These are phyloP conservation scores for Zoanthus solanderi DNA, from an alignment of 92 coral and sea anemone species.

Conservation along the genomic window DNA sequence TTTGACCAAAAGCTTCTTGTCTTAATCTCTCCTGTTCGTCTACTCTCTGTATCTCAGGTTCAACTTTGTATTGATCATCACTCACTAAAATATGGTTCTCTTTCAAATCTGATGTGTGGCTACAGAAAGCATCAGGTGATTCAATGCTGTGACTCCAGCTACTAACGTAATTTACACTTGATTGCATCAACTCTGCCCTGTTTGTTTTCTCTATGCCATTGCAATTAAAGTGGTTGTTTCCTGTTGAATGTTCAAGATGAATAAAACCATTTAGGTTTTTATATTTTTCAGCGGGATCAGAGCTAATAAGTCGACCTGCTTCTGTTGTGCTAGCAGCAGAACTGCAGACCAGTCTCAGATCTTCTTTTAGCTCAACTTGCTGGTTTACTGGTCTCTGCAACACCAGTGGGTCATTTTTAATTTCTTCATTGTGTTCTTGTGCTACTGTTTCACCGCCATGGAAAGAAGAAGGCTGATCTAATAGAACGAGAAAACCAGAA, in stretches of 20 bases:
- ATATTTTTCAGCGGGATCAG: not conserved
- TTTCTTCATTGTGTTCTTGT: slow-evolving; percentile 70
- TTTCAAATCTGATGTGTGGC: not conserved
- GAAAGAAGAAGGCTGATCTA: slow-evolving; percentile 58
- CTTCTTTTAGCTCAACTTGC: slow-evolving; percentile 8
- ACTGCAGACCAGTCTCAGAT: not conserved
- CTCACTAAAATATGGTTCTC: not conserved
- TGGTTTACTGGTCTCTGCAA: slow-evolving; percentile 21
- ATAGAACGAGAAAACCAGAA: not conserved
- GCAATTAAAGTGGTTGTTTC: not conserved
- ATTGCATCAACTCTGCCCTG: slow-evolving; percentile 9
- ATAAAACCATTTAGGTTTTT: slow-evolving; percentile 27
- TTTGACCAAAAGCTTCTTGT: slow-evolving; percentile 82
- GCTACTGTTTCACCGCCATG: slow-evolving; percentile 68
- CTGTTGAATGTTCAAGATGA: not conserved
- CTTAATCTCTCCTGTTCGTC: slow-evolving; percentile 87
- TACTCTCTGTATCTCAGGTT: slow-evolving; percentile 26
- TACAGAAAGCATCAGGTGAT: not conserved
- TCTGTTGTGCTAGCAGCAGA: not conserved
- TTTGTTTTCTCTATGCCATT: slow-evolving; percentile 1
- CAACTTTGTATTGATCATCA: not conserved
- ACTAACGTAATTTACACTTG: not conserved
- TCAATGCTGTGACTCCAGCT: not conserved
- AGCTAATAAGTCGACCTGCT: not conserved
- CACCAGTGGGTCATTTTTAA: slow-evolving; percentile 70